Evolutionary conservation across 2,113 vertebrate species (phyloP).

Genomic region (Cichladusa arquata): DNA sequence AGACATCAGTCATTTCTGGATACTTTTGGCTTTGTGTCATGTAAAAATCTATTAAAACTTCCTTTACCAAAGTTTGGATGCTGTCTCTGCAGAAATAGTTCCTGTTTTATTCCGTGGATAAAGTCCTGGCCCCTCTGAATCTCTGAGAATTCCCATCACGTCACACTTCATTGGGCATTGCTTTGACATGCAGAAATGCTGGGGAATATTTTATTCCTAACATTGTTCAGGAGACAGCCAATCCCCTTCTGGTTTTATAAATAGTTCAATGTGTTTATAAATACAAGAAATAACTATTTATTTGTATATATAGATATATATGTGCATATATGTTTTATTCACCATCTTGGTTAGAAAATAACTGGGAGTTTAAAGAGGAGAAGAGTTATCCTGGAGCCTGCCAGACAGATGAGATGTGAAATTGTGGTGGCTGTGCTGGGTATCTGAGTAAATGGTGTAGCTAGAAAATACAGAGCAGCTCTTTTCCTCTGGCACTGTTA

Average conservation of each 20-base stretch:
- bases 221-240: background rate
- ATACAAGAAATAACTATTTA: background rate
- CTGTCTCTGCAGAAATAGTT: conserved; percentile 47
- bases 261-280: background rate
- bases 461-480: background rate
- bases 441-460: background rate
- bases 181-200: background rate
- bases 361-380: background rate
- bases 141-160: background rate
- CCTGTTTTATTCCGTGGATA: background rate
- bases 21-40: conserved; percentile 47
- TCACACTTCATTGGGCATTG: conserved; percentile 25
- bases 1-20: conserved; percentile 44
- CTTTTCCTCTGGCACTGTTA: background rate
- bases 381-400: background rate
- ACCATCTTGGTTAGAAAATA: background rate
- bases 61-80: conserved; percentile 47
- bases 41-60: conserved; percentile 54
- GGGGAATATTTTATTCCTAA: background rate
- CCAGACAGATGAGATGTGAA: background rate
- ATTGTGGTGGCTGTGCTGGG: background rate
- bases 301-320: background rate
- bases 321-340: background rate
- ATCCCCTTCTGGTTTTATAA: background rate
- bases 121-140: conserved; percentile 22